A percentile compares a stretch with the other conserved stretches of the same genome.
phyloP scores from a whole-genome alignment of 2,113 vertebrate genomes.

The Chinchilla lanigera region DNA sequence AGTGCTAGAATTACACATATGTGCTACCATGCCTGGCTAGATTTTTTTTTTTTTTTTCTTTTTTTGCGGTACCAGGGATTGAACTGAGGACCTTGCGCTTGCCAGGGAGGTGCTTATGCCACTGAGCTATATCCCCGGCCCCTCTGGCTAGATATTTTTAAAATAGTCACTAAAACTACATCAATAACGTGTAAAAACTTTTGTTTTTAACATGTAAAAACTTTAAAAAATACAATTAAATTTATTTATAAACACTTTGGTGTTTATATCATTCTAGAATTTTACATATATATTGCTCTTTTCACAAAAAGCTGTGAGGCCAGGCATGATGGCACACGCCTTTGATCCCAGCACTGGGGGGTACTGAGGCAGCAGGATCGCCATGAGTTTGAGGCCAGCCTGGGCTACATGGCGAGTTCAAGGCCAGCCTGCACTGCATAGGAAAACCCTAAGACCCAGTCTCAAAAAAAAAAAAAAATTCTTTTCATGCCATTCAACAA shows the following conservation, averaged over 20 bases:
- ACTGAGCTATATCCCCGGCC: too few relatives aligned
- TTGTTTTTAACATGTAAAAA: not conserved
- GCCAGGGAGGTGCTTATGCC: too few relatives aligned
- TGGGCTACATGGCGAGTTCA: not conserved
- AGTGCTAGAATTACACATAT: not conserved
- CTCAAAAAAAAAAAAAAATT: not conserved
- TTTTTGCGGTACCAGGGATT: too few relatives aligned
- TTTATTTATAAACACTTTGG: slow-evolving; percentile 5
- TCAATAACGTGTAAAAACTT: not conserved
- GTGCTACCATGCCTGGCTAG: not conserved
- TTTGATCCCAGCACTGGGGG: not conserved
- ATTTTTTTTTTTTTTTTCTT: too few relatives aligned
- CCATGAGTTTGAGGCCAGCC: too few relatives aligned
- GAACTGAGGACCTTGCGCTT: too few relatives aligned
- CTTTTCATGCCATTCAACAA: not conserved
- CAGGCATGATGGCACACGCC: not conserved
- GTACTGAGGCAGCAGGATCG: not conserved
- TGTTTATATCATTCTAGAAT: not conserved
- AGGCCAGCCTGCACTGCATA: not conserved
- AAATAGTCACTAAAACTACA: slow-evolving; percentile 43
- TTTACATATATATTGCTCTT: not conserved
- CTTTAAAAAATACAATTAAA: not conserved
- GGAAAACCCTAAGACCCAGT: too few relatives aligned
- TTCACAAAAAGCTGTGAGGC: not conserved
- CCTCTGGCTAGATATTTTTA: not conserved